Evolutionary conservation across 2,113 vertebrate species (phyloP), one percentile per base, ranked within the genome.

Genomic region (Perca schrenkii): DNA sequence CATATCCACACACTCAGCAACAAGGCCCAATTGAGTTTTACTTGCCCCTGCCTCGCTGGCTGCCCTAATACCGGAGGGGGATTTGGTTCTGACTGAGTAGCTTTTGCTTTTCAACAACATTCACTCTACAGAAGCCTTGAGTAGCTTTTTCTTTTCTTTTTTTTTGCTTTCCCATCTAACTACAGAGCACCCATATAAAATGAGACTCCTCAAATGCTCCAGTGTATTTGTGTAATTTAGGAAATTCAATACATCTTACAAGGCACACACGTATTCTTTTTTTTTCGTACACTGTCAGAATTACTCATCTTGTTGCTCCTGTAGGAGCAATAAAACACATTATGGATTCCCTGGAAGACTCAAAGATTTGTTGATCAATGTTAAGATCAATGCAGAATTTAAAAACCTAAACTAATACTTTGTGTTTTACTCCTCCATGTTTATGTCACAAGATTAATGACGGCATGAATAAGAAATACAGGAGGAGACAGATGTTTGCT

Each of bases 41-140:
- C 61, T 80, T 6, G 74, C 28, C 65, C 56, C 54, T 43, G 61
- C 79, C 77, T 79, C 56, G 11, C 46, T 52, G 63, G 69, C 73
- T 80, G 80, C 77, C 67, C 74, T 79, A 74, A 90, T 81, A 92
- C 86, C 83, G 83, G 81, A 77, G 61, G 67, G 89, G 60, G 60
- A 67, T 82, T 87, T 79, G 82, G 54, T 66, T 88, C 70, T 74
- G 74, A 86, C 69, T 60, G 65, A 78, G 74, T 65, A 34, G 71
- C 77, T 84, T 84, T 85, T 80, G 69, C 4, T 76, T 79, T 86
- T 86, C 80, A 73, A 71, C 80, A 64, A 47, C 68, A 80, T 56
- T 84, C 77, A 54, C 56, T 72, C 56, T 58, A 0, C 19, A 57
- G 61, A 80, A 57, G 63, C 67, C n/a, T 62, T 52, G 75, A 79